phyloP scores from a whole-genome alignment of 2,113 vertebrate genomes.

The Neodon shergylaensis region DNA sequence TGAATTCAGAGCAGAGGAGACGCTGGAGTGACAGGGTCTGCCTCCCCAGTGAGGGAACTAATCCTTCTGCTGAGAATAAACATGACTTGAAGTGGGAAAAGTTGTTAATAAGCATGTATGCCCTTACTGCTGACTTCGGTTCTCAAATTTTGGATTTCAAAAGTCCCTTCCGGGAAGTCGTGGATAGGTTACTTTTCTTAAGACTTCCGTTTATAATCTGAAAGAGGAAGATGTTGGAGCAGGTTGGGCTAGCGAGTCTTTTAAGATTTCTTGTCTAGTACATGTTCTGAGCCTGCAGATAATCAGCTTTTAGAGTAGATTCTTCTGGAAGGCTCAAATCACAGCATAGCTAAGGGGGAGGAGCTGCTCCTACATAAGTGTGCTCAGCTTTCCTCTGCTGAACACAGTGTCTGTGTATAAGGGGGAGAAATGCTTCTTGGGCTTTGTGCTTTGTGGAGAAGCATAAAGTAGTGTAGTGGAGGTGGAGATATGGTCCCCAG shows the following conservation, averaged over 20 bases:
- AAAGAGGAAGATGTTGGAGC: neutral
- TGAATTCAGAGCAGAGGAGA: conserved; percentile 42
- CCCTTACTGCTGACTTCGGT: neutral
- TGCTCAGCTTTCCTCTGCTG: neutral
- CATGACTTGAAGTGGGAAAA: neutral
- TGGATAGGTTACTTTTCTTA: neutral
- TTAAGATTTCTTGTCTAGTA: neutral
- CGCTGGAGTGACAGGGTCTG: neutral
- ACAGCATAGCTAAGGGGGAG: neutral
- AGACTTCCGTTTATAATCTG: conserved; percentile 13
- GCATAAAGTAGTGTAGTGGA: neutral
- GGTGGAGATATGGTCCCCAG: neutral
- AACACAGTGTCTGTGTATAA: neutral
- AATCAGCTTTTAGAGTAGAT: conserved; percentile 11
- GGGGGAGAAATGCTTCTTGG: neutral
- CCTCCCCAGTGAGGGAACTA: neutral
- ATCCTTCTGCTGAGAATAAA: neutral
- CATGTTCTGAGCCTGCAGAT: neutral
- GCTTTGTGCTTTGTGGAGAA: neutral
- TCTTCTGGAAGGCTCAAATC: conserved; percentile 38
- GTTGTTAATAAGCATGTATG: neutral
- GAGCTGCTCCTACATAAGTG: neutral
- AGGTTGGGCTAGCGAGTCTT: neutral
- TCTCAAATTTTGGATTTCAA: conserved; percentile 28
- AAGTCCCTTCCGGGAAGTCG: neutral